A percentile compares a stretch with the other conserved stretches of the same genome.
Conservation (phyloP, 2,113 vertebrate species). For the Pavo muticus region DNA sequence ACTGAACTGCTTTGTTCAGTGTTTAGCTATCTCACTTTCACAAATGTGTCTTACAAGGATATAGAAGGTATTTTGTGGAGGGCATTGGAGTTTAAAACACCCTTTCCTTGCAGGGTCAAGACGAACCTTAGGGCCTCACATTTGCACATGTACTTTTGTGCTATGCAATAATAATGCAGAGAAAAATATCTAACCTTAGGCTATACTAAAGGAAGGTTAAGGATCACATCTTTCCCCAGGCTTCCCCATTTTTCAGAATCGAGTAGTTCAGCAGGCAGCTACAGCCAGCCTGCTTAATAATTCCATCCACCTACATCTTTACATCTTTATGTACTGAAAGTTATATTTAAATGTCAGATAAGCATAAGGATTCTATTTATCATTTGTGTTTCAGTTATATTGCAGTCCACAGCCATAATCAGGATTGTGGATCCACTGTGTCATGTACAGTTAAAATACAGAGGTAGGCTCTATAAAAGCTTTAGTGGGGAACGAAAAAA, state of each 20-base stretch:
- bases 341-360: neutral
- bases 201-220: neutral
- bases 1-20: neutral
- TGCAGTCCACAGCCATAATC: neutral
- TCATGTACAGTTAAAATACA: constrained; percentile 22
- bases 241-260: neutral
- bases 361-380: neutral
- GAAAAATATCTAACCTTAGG: neutral
- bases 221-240: neutral
- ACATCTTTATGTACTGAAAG: neutral
- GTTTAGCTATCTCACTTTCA: neutral
- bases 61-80: neutral
- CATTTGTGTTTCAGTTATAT: neutral
- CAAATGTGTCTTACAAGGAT: neutral
- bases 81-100: neutral
- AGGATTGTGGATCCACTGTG: neutral
- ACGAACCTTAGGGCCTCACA: neutral
- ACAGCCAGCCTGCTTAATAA: neutral
- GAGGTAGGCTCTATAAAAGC: constrained; percentile 14
- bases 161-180: neutral
- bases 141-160: neutral
- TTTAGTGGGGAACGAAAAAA: neutral
- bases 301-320: neutral
- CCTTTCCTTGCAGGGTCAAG: neutral
- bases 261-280: neutral